Evolutionary conservation across 1,140 invertebrate genomes (phyloP).

Genomic region (Neodiprion virginianus): DNA sequence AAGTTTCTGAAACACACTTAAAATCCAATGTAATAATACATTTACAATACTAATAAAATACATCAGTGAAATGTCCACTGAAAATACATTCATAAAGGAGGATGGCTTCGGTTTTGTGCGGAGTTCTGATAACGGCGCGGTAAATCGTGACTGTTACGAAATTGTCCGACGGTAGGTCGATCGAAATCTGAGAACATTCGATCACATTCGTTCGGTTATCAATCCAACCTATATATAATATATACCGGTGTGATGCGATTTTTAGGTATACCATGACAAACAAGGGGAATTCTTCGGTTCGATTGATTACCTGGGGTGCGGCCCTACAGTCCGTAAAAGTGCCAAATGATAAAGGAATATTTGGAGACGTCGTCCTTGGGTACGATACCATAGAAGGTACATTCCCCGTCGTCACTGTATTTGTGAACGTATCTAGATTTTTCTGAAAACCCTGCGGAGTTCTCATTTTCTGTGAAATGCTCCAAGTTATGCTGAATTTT

Average conservation of each 20-base stretch:
- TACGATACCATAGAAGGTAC: slow-evolving; percentile 67
- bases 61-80: neutral
- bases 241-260: neutral
- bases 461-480: too few species aligned
- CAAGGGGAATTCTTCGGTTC: slow-evolving; percentile 55
- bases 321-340: slow-evolving; percentile 67
- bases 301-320: slow-evolving; percentile 69
- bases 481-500: too few species aligned
- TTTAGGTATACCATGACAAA: slow-evolving; percentile 59
- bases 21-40: too few species aligned
- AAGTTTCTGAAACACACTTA: neutral
- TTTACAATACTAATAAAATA: neutral
- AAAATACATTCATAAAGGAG: slow-evolving; percentile 27
- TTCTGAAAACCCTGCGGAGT: too few species aligned
- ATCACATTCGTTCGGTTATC: neutral
- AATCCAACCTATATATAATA: neutral
- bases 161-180: slow-evolving; percentile 30
- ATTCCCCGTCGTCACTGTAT: neutral
- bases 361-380: slow-evolving; percentile 69
- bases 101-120: slow-evolving; percentile 42
- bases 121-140: slow-evolving; percentile 7
- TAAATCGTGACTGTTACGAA: slow-evolving; percentile 19
- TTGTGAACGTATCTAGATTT: too few species aligned
- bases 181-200: neutral
- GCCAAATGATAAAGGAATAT: slow-evolving; percentile 65